These are phyloP conservation scores for Tachysurus fulvidraco DNA, from an alignment of 2,113 vertebrate genomes.

Conservation along the genomic window DNA sequence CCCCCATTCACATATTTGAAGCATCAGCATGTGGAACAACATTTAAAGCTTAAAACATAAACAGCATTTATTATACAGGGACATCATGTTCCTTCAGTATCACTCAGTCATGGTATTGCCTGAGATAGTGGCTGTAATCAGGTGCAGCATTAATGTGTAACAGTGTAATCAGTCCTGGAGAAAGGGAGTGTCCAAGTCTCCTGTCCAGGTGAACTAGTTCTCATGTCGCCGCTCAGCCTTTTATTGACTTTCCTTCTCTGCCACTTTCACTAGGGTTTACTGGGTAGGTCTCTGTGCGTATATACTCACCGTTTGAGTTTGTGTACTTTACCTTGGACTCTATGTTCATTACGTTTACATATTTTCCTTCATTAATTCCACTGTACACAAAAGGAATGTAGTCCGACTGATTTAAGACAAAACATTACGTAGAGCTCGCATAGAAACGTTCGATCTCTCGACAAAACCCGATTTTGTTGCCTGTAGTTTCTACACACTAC, in stretches of 20 bases:
- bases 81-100: conserved; percentile 25
- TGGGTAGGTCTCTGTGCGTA: background rate
- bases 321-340: background rate
- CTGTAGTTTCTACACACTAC: no score
- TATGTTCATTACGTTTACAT: no score
- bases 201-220: conserved; percentile 44
- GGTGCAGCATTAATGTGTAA: conserved; percentile 36
- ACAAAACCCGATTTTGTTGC: no score
- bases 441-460: no score
- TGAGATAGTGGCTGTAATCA: conserved; percentile 21
- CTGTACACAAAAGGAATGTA: background rate
- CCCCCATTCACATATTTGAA: background rate
- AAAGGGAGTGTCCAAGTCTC: conserved; percentile 33
- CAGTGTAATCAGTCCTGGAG: conserved; percentile 8
- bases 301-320: background rate
- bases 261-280: background rate
- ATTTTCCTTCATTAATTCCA: no score
- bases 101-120: background rate
- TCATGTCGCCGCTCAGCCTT: conserved; percentile 27
- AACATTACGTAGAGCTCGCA: no score
- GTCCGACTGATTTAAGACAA: background rate
- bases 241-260: conserved; percentile 40
- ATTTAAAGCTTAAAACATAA: background rate
- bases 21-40: background rate
- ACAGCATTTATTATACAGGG: background rate